Conservation (phyloP, 2,113 vertebrate species). For the Salvelinus sp. region DNA sequence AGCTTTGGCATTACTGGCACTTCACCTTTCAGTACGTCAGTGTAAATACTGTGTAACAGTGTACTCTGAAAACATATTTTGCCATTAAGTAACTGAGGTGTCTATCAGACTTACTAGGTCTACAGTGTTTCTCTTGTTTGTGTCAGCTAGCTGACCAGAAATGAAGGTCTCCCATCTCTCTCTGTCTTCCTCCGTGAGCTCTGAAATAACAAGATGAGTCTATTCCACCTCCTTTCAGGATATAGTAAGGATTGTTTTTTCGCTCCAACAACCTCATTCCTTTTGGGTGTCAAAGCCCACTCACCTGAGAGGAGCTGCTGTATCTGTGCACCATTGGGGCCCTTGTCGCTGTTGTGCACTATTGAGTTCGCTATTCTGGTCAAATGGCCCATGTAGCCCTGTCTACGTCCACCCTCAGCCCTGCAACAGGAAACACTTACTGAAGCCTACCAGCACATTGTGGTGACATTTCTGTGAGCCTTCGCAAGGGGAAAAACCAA, state of each 20-base stretch:
- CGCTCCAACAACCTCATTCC: too few relatives aligned
- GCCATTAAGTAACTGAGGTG: background rate
- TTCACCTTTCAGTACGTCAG: too few relatives aligned
- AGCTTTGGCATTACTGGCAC: background rate
- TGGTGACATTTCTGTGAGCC: background rate
- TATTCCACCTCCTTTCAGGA: background rate
- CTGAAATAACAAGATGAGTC: slow-evolving; percentile 60
- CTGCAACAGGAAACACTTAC: slow-evolving; percentile 61
- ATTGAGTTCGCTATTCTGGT: slow-evolving; percentile 97
- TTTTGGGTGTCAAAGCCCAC: background rate
- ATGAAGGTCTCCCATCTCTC: slow-evolving; percentile 95
- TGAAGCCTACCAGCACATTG: background rate
- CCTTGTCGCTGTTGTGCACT: slow-evolving; percentile 93
- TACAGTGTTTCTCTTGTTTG: slow-evolving; percentile 98
- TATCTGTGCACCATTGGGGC: slow-evolving; percentile 84
- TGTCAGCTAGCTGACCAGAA: slow-evolving; percentile 89
- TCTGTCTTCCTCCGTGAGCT: slow-evolving; percentile 85
- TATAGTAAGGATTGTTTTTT: too few relatives aligned
- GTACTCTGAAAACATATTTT: too few relatives aligned
- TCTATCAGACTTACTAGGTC: slow-evolving; percentile 88
- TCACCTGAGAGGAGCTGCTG: slow-evolving; percentile 90
- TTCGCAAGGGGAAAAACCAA: background rate
- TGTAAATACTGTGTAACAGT: too few relatives aligned
- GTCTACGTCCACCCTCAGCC: slow-evolving; percentile 88
- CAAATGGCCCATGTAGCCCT: slow-evolving; percentile 97